Conservation (phyloP, 1,140 invertebrate species). For the Coelopa frigida region DNA sequence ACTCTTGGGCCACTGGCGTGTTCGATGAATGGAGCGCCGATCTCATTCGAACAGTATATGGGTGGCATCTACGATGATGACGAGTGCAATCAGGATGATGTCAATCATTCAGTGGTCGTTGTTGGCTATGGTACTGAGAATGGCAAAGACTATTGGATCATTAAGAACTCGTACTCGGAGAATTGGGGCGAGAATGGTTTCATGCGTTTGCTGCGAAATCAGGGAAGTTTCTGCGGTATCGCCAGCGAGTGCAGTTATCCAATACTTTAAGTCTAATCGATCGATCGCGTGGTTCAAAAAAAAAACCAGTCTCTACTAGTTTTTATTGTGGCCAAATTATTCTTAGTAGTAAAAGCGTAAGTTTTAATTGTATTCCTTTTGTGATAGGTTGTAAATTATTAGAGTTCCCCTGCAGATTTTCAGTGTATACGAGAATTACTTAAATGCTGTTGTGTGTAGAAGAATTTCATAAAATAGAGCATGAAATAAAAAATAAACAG, state of each 20-base stretch:
- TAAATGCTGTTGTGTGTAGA: too few relatives aligned
- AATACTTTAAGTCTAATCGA: slow-evolving; percentile 25
- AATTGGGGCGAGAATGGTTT: slow-evolving; percentile 68
- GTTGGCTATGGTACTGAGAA: slow-evolving; percentile 54
- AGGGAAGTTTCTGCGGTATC: slow-evolving; percentile 63
- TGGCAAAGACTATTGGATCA: slow-evolving; percentile 65
- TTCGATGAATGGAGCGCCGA: slow-evolving; percentile 73
- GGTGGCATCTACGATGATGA: slow-evolving; percentile 56
- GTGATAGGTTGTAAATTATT: too few relatives aligned
- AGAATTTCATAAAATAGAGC: neutral
- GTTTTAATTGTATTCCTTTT: neutral
- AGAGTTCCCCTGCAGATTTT: too few relatives aligned
- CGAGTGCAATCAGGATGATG: slow-evolving; percentile 44
- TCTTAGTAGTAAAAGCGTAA: too few relatives aligned
- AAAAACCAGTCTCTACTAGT: too few relatives aligned
- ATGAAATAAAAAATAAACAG: neutral
- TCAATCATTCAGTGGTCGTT: slow-evolving; percentile 54
- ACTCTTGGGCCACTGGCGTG: slow-evolving; percentile 69
- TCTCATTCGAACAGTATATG: slow-evolving; percentile 74
- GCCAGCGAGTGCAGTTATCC: slow-evolving; percentile 42
- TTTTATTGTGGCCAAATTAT: too few relatives aligned
- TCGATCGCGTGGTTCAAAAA: too few relatives aligned
- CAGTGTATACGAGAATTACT: too few relatives aligned
- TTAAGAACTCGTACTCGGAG: slow-evolving; percentile 69
- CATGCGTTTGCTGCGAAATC: slow-evolving; percentile 58